Percentiles rank a stretch among this genome's conserved stretches.
Conservation (phyloP, 2,797 vertebrate species). For the Enteromius fasciolatus region DNA sequence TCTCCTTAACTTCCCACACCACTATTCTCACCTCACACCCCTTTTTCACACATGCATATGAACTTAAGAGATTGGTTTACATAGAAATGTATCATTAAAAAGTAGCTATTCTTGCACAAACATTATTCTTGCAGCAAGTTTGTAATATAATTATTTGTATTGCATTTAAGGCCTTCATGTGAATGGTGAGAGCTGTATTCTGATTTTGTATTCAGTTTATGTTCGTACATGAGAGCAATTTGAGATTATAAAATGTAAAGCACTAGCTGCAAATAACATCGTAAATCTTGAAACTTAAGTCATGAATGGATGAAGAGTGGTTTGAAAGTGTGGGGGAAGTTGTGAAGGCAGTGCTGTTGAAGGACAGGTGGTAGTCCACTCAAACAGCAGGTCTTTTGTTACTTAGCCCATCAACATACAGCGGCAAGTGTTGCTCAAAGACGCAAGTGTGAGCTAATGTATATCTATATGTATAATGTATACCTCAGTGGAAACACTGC, state of each 20-base stretch:
- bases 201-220: not conserved
- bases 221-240: not conserved
- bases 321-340: constrained; percentile 70
- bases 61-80: constrained; percentile 36
- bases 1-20: constrained; percentile 55
- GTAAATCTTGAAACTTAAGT: constrained; percentile 32
- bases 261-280: not conserved
- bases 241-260: constrained; percentile 11
- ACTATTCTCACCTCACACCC: constrained; percentile 59
- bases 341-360: constrained; percentile 60
- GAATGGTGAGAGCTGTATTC: not conserved
- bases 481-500: constrained; percentile 55
- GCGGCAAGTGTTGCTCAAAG: constrained; percentile 70
- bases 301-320: constrained; percentile 28
- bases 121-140: not conserved
- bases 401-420: constrained; percentile 59
- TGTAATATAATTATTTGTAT: constrained; percentile 19
- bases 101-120: constrained; percentile 4
- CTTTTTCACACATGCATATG: constrained; percentile 55
- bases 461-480: constrained; percentile 29
- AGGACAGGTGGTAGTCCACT: constrained; percentile 81
- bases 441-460: constrained; percentile 69
- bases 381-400: constrained; percentile 80
- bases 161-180: not conserved
- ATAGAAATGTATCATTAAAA: constrained; percentile 18